Evolutionary conservation across 2,888 invertebrate genomes (phyloP), one percentile per base, ranked within the genome.

Genomic region (Entomobrya proxima): DNA sequence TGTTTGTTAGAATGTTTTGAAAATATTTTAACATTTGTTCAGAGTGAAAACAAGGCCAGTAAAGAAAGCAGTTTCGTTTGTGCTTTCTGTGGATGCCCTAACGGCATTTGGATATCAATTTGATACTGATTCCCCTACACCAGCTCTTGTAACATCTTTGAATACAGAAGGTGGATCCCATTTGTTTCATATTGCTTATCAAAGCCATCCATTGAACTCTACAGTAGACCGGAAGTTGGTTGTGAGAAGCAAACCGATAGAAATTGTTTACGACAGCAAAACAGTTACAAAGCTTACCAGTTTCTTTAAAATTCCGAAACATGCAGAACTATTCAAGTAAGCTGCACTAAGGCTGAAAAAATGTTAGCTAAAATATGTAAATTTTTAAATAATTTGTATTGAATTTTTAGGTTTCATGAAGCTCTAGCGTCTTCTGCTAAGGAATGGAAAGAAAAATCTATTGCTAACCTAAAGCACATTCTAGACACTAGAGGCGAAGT

Each of bases 401-500:
- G 18, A 9, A 7, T n/a, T 61, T 91, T 18, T 91, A 97, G 96
- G 90, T 93, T 99, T 82, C 97, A 98, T 92, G 96, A 96, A 18
- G 96, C 95, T 1, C 98, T 98, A 0, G 95, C 95, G 85, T 94
- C 95, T 78, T 95, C 95, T 91, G 93, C 98, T 77, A 95, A 95
- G 44, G 96, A 96, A 90, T 94, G 98, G 79, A 98, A 97, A 92
- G 96, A 97, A 91, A 96, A 96, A 92, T 98, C 99, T 0, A 95
- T 98, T 0, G 93, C 97, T 4, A 98, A 98, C 2, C 94, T 99
- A 92, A 97, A 98, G 91, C 95, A 98, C 91, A 96, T 98, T 0
- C 96, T 99, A 72, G 96, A 98, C 13, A 86, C 86, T 5, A 74
- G 88, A 35, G 89, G 88, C 13, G 89, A 89, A 79, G 78, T 88